Evolutionary conservation across 2,113 vertebrate genomes (phyloP).

Genomic region (Cyanocitta stelleri): DNA sequence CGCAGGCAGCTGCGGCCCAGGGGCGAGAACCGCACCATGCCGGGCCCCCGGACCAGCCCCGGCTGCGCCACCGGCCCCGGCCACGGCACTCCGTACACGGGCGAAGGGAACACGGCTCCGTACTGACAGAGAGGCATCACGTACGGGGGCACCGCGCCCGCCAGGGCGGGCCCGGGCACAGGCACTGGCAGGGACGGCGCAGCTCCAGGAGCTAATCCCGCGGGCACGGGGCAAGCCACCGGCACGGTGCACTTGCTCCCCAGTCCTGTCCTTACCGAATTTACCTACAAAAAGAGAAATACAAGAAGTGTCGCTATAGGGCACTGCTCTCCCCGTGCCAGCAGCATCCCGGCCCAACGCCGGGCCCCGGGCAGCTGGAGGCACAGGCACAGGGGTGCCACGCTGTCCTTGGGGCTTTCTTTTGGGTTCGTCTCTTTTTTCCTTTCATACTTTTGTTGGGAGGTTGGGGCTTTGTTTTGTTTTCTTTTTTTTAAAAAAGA

Average conservation of each 20-base stretch:
- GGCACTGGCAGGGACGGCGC: slow-evolving; percentile 59
- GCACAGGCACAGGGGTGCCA: background rate
- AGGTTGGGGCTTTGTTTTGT: accelerated
- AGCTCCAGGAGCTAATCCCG: slow-evolving; percentile 67
- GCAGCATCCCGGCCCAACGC: background rate
- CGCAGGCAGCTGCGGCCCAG: slow-evolving; percentile 64
- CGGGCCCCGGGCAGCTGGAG: background rate
- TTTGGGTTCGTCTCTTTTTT: too few relatives aligned
- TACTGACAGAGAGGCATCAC: slow-evolving; percentile 72
- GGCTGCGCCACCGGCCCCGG: slow-evolving; percentile 52
- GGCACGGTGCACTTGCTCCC: slow-evolving; percentile 71
- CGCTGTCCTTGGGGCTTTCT: accelerated
- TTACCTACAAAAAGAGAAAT: slow-evolving; percentile 66
- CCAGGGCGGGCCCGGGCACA: slow-evolving; percentile 63
- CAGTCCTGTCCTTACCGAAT: slow-evolving; percentile 57
- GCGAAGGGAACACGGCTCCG: slow-evolving; percentile 64
- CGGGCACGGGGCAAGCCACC: slow-evolving; percentile 72
- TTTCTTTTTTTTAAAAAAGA: too few relatives aligned
- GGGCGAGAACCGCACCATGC: slow-evolving; percentile 49
- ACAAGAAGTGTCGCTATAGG: slow-evolving; percentile 16
- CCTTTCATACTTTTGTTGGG: background rate
- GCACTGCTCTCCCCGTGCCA: accelerated
- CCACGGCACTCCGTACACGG: slow-evolving; percentile 79
- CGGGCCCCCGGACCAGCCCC: slow-evolving; percentile 53
- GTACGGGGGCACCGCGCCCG: slow-evolving; percentile 64